phyloP scores from a whole-genome alignment of 2,113 vertebrate species.

The Anolis sagrei region DNA sequence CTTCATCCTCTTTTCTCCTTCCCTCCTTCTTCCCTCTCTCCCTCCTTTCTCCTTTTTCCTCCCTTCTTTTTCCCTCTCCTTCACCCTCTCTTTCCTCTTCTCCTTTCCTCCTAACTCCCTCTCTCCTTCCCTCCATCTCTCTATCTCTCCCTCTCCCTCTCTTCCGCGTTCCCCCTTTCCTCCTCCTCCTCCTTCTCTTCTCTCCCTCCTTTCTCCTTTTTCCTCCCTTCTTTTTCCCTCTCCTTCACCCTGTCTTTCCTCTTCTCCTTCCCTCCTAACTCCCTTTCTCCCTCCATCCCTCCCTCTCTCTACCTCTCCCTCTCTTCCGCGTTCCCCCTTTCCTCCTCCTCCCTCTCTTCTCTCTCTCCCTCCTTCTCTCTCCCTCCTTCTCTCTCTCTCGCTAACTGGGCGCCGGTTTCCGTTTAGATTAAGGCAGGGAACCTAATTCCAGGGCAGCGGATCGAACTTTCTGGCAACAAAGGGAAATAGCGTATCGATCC shows the following conservation, averaged over 20 bases:
- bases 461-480: constrained; percentile 99
- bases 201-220: not conserved
- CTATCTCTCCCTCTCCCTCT: too few relatives aligned
- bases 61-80: too few relatives aligned
- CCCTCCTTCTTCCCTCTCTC: too few relatives aligned
- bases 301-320: too few relatives aligned
- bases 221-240: not conserved
- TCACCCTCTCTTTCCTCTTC: not conserved
- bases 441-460: constrained; percentile 96
- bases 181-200: not conserved
- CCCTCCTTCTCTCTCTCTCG: constrained; percentile 10
- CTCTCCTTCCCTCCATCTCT: not conserved
- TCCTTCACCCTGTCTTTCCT: not conserved
- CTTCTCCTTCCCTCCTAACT: not conserved
- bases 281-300: not conserved
- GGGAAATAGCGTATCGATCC: constrained; percentile 99
- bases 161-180: not conserved
- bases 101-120: too few relatives aligned
- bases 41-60: too few relatives aligned
- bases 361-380: not conserved
- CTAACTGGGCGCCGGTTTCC: constrained; percentile 75
- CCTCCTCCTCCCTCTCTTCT: not conserved
- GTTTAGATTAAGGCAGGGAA: constrained; percentile 95
- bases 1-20: not conserved
- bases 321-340: too few relatives aligned